These are phyloP conservation scores for Cantharis lateralis DNA, from an alignment of 2,888 invertebrate species.

Conservation along the genomic window DNA sequence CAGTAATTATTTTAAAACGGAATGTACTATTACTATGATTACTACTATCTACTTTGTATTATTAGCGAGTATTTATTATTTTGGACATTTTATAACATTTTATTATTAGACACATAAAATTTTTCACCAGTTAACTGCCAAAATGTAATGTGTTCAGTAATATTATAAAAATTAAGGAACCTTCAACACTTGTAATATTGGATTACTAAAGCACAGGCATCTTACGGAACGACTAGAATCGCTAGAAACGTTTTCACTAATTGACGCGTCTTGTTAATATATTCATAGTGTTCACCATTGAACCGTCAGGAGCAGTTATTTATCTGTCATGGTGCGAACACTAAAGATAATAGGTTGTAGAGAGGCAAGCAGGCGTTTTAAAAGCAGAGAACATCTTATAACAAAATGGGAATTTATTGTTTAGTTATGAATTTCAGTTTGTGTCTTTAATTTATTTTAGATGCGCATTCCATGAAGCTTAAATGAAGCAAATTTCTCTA, in stretches of 20 bases:
- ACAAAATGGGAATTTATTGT: slow-evolving; percentile 39
- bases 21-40: background rate
- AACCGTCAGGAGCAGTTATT: slow-evolving; percentile 45
- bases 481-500: slow-evolving; percentile 10
- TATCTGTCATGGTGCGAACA: slow-evolving; percentile 47
- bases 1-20: background rate
- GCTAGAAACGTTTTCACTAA: slow-evolving; percentile 29
- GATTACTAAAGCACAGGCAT: background rate
- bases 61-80: background rate
- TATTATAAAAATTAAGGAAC: background rate
- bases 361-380: slow-evolving; percentile 45
- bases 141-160: background rate
- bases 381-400: slow-evolving; percentile 46
- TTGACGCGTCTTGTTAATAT: slow-evolving; percentile 41
- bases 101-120: background rate
- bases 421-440: slow-evolving; percentile 24
- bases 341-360: slow-evolving; percentile 48
- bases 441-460: slow-evolving; percentile 22
- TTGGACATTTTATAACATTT: background rate
- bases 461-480: slow-evolving; percentile 17
- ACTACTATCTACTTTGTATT: no score
- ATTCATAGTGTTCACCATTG: slow-evolving; percentile 43
- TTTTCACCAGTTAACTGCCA: background rate
- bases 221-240: background rate
- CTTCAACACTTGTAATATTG: background rate